Conservation (phyloP, 2,888 invertebrate genomes). For the Steromphala cineraria region DNA sequence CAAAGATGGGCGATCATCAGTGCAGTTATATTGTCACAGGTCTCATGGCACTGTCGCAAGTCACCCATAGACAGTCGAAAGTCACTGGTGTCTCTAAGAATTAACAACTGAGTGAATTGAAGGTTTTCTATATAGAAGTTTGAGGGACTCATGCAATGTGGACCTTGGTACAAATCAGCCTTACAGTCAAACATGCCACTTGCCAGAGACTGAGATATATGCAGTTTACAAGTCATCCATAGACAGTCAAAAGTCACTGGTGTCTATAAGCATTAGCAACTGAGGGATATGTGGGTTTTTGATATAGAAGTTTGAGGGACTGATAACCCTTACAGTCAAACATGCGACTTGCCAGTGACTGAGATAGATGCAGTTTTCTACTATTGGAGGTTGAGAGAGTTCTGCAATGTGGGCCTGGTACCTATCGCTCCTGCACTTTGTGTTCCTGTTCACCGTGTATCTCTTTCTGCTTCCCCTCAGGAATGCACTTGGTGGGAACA, state of each 20-base stretch:
- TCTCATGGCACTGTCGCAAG: neutral
- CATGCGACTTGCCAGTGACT: no score
- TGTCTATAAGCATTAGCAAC: neutral
- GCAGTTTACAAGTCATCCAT: neutral
- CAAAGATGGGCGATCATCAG: neutral
- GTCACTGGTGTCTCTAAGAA: neutral
- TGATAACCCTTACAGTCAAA: no score
- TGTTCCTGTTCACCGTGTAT: neutral
- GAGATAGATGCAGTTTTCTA: neutral
- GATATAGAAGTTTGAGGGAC: no score
- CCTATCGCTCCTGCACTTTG: neutral
- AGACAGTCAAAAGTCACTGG: neutral
- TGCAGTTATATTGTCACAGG: neutral
- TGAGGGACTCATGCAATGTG: no score
- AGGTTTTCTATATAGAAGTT: no score
- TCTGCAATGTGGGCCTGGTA: neutral
- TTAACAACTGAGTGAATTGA: no score
- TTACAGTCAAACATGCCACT: no score
- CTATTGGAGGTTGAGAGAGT: constrained; percentile 4
- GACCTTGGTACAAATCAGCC: no score
- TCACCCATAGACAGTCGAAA: neutral
- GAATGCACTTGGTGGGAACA: neutral
- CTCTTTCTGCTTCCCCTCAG: neutral
- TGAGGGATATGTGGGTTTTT: no score
- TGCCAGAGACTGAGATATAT: neutral